These are phyloP conservation scores for Kradibia gibbosae DNA, from an alignment of 1,140 invertebrate genomes.

Conservation along the genomic window DNA sequence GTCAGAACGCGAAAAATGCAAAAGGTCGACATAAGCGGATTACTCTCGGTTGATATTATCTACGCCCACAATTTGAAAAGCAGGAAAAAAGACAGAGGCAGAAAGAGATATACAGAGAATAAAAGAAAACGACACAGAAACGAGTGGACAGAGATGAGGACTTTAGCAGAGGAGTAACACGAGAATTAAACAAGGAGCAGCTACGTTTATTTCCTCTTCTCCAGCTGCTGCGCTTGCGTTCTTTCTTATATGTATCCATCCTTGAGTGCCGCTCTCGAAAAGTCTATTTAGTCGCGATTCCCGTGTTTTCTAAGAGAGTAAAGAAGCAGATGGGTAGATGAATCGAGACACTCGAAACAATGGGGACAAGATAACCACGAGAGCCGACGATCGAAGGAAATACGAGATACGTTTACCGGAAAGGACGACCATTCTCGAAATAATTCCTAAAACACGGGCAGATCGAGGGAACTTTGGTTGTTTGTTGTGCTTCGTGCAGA, in stretches of 20 bases:
- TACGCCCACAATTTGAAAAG: neutral
- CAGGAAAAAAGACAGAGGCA: too few species aligned
- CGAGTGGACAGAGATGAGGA: neutral
- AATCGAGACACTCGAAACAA: conserved; percentile 56
- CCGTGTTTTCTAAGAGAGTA: conserved; percentile 40
- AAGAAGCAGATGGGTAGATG: conserved; percentile 54
- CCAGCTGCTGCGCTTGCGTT: conserved; percentile 29
- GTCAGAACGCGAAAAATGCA: conserved; percentile 13
- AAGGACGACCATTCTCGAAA: conserved; percentile 14
- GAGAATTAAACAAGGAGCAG: conserved; percentile 38
- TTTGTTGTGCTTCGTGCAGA: neutral
- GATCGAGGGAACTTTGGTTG: conserved; percentile 6
- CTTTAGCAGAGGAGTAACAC: conserved; percentile 44
- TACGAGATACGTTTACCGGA: neutral
- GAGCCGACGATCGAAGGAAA: neutral
- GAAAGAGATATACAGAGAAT: neutral
- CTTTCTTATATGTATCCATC: conserved; percentile 14
- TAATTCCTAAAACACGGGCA: conserved; percentile 5
- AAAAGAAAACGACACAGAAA: neutral
- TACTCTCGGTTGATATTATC: conserved; percentile 38
- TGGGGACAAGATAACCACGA: conserved; percentile 52
- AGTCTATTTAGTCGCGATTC: conserved; percentile 26
- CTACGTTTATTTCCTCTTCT: conserved; percentile 18
- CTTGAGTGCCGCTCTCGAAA: conserved; percentile 10
- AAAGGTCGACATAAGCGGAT: conserved; percentile 41